Evolutionary conservation across 2,888 invertebrate species (phyloP).

Genomic region (Nysson spinosus): DNA sequence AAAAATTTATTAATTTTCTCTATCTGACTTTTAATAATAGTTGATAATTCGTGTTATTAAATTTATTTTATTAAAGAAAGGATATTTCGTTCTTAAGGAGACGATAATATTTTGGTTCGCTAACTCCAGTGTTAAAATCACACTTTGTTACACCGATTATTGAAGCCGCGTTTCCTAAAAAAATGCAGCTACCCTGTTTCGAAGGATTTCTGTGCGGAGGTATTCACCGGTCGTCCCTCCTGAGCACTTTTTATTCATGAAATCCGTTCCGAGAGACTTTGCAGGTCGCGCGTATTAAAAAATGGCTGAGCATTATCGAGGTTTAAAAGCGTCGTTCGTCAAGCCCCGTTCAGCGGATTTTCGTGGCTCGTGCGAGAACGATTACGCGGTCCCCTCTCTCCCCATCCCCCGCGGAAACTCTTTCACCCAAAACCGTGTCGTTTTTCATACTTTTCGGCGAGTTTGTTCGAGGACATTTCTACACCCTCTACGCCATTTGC

Average conservation of each 20-base stretch:
- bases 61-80: too few relatives aligned
- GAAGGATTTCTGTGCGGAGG: too few relatives aligned
- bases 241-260: constrained; percentile 35
- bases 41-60: too few relatives aligned
- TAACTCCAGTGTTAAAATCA: too few relatives aligned
- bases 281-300: constrained; percentile 28
- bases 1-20: too few relatives aligned
- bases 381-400: constrained; percentile 20
- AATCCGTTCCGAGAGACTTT: constrained; percentile 33
- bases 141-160: too few relatives aligned
- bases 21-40: too few relatives aligned
- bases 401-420: constrained; percentile 1
- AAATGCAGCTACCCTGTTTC: too few relatives aligned
- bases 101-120: too few relatives aligned
- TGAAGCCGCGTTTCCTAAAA: too few relatives aligned
- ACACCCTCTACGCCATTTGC: background rate
- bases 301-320: constrained; percentile 49
- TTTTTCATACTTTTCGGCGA: constrained; percentile 34
- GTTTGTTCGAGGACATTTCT: constrained; percentile 23
- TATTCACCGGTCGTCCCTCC: background rate
- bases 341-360: constrained; percentile 46
- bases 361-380: constrained; percentile 34
- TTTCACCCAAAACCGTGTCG: constrained; percentile 2
- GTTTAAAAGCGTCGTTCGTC: constrained; percentile 51
- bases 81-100: too few relatives aligned